phyloP scores from a whole-genome alignment of 1,140 invertebrate genomes.

The Propsilocerus akamusi region DNA sequence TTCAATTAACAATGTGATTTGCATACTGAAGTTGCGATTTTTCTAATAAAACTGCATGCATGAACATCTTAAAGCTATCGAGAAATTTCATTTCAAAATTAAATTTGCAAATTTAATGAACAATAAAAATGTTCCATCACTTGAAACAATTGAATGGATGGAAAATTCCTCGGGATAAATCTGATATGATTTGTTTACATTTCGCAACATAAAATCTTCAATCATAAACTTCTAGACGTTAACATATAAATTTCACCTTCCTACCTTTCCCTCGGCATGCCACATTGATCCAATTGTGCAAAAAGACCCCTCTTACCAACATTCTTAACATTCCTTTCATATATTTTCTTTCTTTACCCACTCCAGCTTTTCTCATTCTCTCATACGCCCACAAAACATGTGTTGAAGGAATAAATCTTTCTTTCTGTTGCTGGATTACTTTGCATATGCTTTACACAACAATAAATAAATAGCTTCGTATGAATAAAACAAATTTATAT shows the following conservation, averaged over 20 bases:
- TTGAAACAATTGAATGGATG: too few relatives aligned
- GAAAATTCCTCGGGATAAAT: too few relatives aligned
- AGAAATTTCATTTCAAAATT: too few relatives aligned
- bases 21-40: too few relatives aligned
- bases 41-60: too few relatives aligned
- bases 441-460: not conserved
- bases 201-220: not conserved
- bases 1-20: too few relatives aligned
- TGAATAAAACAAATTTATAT: slow-evolving; percentile 2
- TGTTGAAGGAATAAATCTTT: slow-evolving; percentile 4
- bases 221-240: not conserved
- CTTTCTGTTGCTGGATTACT: not conserved
- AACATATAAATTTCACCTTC: not conserved
- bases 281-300: not conserved
- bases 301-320: not conserved
- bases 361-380: not conserved
- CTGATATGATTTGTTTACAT: not conserved
- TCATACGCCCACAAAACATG: not conserved
- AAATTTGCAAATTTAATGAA: too few relatives aligned
- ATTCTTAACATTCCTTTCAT: too few relatives aligned
- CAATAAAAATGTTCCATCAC: too few relatives aligned
- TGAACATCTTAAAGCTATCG: too few relatives aligned
- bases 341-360: not conserved
- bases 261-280: too few relatives aligned
- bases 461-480: slow-evolving; percentile 4